Evolutionary conservation across 2,888 invertebrate species (phyloP).

Genomic region (Camponotus fellah): DNA sequence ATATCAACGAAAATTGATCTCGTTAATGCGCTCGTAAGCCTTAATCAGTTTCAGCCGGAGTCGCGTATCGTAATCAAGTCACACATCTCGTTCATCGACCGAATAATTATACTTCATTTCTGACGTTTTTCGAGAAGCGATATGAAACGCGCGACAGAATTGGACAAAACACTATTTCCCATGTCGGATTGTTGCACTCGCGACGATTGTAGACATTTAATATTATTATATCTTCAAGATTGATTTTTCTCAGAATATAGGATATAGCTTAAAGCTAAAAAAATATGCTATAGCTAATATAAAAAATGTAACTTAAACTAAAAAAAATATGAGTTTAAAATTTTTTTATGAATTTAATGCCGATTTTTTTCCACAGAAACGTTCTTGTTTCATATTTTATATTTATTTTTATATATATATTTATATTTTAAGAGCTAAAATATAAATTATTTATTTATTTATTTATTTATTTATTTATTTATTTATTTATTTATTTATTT

Average conservation of each 20-base stretch:
- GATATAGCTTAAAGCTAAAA: neutral
- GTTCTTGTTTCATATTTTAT: neutral
- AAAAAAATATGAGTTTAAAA: neutral
- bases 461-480: no score
- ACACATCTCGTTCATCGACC: slow-evolving; percentile 19
- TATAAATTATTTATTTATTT: neutral
- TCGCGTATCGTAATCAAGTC: slow-evolving; percentile 34
- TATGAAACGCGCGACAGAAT: neutral
- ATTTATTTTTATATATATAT: neutral
- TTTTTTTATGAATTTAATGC: neutral
- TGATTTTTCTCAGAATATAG: neutral
- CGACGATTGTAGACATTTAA: neutral
- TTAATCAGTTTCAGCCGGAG: slow-evolving; percentile 21
- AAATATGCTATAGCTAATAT: neutral
- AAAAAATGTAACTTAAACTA: neutral
- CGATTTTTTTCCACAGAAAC: neutral
- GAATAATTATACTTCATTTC: slow-evolving; percentile 7
- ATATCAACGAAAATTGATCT: slow-evolving; percentile 47
- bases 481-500: no score
- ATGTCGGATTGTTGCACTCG: neutral
- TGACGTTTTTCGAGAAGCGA: neutral
- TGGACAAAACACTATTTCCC: neutral
- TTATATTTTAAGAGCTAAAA: neutral
- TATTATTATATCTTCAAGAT: neutral
- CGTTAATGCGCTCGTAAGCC: slow-evolving; percentile 44